Evolutionary conservation across 2,888 invertebrate species (phyloP).

Genomic region (Agriotes lineatus): DNA sequence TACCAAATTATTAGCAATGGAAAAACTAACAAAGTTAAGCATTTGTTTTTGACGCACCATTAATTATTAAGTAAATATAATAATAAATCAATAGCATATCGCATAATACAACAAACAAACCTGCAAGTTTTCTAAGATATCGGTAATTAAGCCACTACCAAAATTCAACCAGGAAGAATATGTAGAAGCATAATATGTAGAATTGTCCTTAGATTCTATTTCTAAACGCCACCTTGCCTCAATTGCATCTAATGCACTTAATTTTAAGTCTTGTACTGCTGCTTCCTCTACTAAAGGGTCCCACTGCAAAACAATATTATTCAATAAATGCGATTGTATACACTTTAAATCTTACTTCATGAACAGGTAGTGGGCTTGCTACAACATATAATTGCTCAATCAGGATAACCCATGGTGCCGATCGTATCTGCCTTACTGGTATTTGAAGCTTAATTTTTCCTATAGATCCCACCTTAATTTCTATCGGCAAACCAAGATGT

Average conservation of each 20-base stretch:
- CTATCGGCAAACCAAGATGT: conserved; percentile 91
- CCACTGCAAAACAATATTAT: conserved; percentile 72
- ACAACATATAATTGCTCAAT: conserved; percentile 94
- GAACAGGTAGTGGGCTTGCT: conserved; percentile 86
- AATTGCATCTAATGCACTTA: conserved; percentile 85
- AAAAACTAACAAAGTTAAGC: too few relatives aligned
- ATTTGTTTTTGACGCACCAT: too few relatives aligned
- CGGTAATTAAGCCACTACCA: conserved; percentile 93
- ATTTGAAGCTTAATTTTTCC: conserved; percentile 94
- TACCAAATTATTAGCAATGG: too few relatives aligned
- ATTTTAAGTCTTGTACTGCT: conserved; percentile 86
- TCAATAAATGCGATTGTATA: background rate
- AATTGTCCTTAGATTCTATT: conserved; percentile 71
- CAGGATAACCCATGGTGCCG: conserved; percentile 95
- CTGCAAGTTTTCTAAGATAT: conserved; percentile 96
- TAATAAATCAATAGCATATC: too few relatives aligned
- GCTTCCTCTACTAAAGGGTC: conserved; percentile 88
- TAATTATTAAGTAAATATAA: too few relatives aligned
- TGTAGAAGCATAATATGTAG: conserved; percentile 86
- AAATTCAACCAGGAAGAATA: conserved; percentile 94
- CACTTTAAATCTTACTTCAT: conserved; percentile 72
- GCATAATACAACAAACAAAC: too few relatives aligned
- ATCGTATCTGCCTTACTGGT: conserved; percentile 91
- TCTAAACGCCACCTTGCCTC: conserved; percentile 92
- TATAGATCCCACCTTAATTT: conserved; percentile 90